Conservation (phyloP, 2,113 vertebrate species). For the Eptesicus fuscus region DNA sequence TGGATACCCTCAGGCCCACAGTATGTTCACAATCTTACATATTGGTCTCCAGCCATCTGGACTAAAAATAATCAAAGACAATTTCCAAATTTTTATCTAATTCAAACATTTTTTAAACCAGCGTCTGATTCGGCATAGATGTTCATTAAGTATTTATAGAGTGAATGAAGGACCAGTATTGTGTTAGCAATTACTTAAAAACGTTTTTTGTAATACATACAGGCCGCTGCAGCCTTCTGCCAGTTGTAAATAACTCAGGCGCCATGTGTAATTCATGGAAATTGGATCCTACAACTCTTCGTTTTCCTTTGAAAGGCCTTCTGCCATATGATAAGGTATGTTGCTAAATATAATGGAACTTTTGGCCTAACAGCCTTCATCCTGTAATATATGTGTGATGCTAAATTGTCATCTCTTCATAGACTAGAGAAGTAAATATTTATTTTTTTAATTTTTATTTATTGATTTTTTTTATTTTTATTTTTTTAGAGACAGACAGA, state of each 20-base stretch:
- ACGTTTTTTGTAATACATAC: constrained; percentile 59
- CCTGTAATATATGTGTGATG: background rate
- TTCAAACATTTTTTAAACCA: background rate
- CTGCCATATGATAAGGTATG: constrained; percentile 97
- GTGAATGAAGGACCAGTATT: background rate
- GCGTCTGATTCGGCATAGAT: background rate
- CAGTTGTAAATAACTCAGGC: constrained; percentile 98
- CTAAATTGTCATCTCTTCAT: background rate
- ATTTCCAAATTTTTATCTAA: background rate
- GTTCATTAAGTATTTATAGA: background rate
- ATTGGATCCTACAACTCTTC: constrained; percentile 94
- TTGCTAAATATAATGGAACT: background rate
- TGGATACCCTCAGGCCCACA: background rate
- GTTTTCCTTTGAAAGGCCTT: constrained; percentile 95
- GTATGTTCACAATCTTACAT: background rate
- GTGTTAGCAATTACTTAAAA: constrained; percentile 49
- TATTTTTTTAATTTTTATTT: background rate
- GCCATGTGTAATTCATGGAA: constrained; percentile 99
- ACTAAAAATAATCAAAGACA: constrained; percentile 1
- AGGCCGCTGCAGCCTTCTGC: constrained; percentile 97
- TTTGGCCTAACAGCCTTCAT: background rate
- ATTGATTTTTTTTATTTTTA: background rate
- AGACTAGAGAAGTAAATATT: background rate
- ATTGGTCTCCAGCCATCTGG: background rate
- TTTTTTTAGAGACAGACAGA: background rate